Base-by-base conservation (phyloP, 1,140 invertebrate species). In the Bactericera cockerelli region DNA sequence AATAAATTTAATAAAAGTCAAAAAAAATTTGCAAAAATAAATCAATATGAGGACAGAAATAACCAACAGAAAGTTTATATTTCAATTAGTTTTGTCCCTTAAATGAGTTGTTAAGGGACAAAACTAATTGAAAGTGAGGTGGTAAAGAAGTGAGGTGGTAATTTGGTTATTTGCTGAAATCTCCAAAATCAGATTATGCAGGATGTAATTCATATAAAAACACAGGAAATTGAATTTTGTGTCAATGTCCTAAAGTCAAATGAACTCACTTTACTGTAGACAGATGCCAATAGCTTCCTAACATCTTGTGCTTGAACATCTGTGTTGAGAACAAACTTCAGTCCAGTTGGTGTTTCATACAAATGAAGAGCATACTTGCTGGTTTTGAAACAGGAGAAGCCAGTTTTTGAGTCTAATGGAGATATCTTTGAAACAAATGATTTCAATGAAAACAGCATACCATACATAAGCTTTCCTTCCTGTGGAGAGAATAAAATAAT, bases 391-490 rank as follows among this genome's bases (percentile, higher is more conserved):
- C 81, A 88, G 0, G 89, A 70, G 69, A 95, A 95, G 11, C 92
- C 92, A 68, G 95, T 91, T 70, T 87, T 90, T 3, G 87, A 81
- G 74, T 97, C 93, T 55, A 85, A 75, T 10, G 93, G 93, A 3
- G 93, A 96, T 70, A 99, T 91, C 76, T 96, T 93, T 59, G 78
- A 81, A 0, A 94, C 87, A 77, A 98, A 98, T 3, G 93, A 97
- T 73, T 96, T 95, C 16, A 98, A 85, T 1, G 94, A 98, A 72
- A 92, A 94, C 24, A 98, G 72, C 91, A 98, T 96, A 61, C 95
- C 95, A 77, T 95, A 98, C 83, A 98, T 95, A 36, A 98, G 72
- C 72, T 98, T 97, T 21, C 87, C 91, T 79, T 98, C 94, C 91
- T 96, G 72, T 57, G 81, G 80, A 66, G 62, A 63, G 66, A 61